Conservation (phyloP, 2,113 vertebrate genomes). For the Bagarius yarrelli region DNA sequence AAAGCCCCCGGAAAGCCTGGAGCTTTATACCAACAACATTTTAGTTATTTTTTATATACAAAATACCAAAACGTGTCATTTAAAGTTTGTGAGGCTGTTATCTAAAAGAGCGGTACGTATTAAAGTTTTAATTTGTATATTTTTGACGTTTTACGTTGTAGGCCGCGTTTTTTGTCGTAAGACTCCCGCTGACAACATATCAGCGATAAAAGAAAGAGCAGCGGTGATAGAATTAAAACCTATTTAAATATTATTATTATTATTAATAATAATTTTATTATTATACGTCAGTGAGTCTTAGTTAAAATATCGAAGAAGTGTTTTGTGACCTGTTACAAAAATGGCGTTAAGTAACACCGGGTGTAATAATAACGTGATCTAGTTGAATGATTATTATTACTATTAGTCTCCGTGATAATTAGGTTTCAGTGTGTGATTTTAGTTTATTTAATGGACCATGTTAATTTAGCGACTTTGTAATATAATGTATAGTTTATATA, state of each 20-base stretch:
- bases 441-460: not conserved
- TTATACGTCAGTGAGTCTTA: not conserved
- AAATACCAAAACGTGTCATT: not conserved
- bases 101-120: not conserved
- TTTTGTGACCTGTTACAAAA: not conserved
- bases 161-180: slow-evolving; percentile 28
- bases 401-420: not conserved
- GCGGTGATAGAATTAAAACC: no score
- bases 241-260: no score
- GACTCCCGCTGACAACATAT: no score
- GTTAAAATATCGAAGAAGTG: not conserved
- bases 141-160: not conserved
- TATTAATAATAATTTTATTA: no score
- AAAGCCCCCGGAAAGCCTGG: slow-evolving; percentile 70
- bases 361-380: not conserved
- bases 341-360: not conserved
- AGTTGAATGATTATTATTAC: not conserved
- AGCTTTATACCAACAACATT: slow-evolving; percentile 1
- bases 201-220: no score
- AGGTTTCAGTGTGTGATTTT: not conserved
- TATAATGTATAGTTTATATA: not conserved
- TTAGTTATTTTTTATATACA: not conserved
- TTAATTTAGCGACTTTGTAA: not conserved
- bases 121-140: not conserved
- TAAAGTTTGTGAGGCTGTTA: not conserved